phyloP scores from a whole-genome alignment of 2,113 vertebrate species.

The Rhinolophus ferrumequinum region DNA sequence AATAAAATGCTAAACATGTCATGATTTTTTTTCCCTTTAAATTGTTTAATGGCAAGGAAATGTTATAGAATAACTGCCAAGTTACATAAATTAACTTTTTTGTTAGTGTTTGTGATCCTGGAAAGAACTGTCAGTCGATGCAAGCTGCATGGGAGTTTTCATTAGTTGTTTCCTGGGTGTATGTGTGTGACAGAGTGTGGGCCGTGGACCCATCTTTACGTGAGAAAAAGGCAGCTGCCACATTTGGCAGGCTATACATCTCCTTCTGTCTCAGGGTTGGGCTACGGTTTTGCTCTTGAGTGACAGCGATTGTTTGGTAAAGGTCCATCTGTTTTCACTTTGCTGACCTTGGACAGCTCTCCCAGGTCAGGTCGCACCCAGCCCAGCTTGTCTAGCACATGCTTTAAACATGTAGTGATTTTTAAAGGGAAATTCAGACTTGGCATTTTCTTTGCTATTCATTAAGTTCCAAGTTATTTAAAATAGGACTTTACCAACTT shows the following conservation, averaged over 20 bases:
- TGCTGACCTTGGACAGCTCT: constrained; percentile 95
- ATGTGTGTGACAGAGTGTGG: background rate
- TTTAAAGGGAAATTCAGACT: constrained; percentile 52
- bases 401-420: constrained; percentile 76
- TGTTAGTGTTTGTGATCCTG: constrained; percentile 80
- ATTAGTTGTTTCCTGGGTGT: background rate
- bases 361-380: constrained; percentile 96
- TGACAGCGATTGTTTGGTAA: constrained; percentile 93
- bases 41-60: constrained; percentile 80
- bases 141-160: constrained; percentile 54
- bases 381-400: constrained; percentile 96
- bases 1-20: background rate
- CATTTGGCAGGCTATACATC: constrained; percentile 90
- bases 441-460: constrained; percentile 42
- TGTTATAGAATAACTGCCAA: constrained; percentile 78
- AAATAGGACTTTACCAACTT: constrained; percentile 32
- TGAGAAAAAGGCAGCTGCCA: constrained; percentile 94
- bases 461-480: constrained; percentile 24
- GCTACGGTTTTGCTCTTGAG: constrained; percentile 92
- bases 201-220: constrained; percentile 83
- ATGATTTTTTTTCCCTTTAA: constrained; percentile 69
- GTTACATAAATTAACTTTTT: constrained; percentile 74
- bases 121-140: constrained; percentile 52
- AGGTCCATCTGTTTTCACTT: constrained; percentile 89
- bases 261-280: constrained; percentile 87